Evolutionary conservation across 1,140 invertebrate genomes (phyloP).

Genomic region (Scaptomyza graminum): DNA sequence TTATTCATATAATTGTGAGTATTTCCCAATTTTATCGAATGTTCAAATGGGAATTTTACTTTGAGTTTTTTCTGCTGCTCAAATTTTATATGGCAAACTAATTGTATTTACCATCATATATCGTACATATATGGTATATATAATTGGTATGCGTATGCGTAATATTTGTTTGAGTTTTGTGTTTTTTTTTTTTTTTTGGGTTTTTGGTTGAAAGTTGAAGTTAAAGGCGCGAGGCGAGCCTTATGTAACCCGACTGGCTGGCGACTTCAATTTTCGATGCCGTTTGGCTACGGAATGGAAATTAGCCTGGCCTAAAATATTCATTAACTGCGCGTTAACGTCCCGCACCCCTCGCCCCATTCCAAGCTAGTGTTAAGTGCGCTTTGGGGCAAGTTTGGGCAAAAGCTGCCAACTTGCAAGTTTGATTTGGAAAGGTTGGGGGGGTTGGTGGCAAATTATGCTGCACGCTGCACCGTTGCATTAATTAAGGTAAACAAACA

Average conservation of each 20-base stretch:
- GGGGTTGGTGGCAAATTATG: conserved; percentile 34
- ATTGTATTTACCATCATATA: not conserved
- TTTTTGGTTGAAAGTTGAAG: no score
- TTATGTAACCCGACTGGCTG: conserved; percentile 26
- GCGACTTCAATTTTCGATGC: conserved; percentile 13
- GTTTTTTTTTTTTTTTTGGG: not conserved
- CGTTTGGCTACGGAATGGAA: conserved; percentile 21
- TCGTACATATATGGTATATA: no score
- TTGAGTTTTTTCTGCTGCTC: not conserved
- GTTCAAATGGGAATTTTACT: not conserved
- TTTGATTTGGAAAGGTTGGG: not conserved
- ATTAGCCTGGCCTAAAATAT: conserved; percentile 67
- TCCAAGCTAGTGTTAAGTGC: conserved; percentile 20
- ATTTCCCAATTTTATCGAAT: not conserved
- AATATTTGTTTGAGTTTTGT: not conserved
- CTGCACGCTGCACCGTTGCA: conserved; percentile 50
- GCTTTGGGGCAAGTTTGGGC: no score
- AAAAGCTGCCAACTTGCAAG: conserved; percentile 10
- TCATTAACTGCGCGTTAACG: conserved; percentile 56
- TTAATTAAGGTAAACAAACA: conserved; percentile 81
- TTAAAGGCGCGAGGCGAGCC: not conserved
- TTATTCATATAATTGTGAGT: conserved; percentile 17
- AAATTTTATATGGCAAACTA: not conserved
- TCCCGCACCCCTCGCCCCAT: not conserved
- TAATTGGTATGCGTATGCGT: not conserved